Percentiles rank a stretch among this genome's conserved stretches.
These are phyloP conservation scores for Lysiphlebus fabarum DNA, from an alignment of 1,140 invertebrate genomes.

Conservation along the genomic window DNA sequence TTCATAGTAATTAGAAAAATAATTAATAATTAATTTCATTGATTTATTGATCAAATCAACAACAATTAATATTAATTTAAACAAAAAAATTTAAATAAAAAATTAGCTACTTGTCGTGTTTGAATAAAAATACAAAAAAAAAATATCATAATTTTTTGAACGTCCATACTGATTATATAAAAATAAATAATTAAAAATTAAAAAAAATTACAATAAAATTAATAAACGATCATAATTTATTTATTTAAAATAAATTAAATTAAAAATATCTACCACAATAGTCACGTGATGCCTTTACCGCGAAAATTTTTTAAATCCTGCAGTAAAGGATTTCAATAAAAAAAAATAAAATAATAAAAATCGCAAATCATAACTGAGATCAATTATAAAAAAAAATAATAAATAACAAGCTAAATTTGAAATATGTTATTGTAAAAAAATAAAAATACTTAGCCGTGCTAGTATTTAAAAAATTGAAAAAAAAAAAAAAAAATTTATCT, in stretches of 20 bases:
- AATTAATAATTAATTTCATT: not conserved
- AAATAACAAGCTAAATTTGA: too few species aligned
- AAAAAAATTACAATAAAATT: conserved; percentile 25
- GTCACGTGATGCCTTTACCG: conserved; percentile 51
- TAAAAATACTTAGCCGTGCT: too few species aligned
- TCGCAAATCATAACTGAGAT: not conserved
- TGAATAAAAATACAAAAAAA: not conserved
- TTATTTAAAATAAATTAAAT: conserved; percentile 42
- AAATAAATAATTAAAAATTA: conserved; percentile 25
- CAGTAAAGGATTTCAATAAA: conserved; percentile 22
- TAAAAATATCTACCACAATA: conserved; percentile 40
- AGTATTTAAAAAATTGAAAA: not conserved
- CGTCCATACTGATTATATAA: conserved; percentile 40
- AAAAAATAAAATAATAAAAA: not conserved
- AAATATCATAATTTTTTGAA: conserved; percentile 27
- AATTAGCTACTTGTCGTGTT: conserved; percentile 1
- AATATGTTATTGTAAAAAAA: too few species aligned
- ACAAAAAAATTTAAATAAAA: not conserved
- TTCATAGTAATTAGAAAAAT: conserved; percentile 30
- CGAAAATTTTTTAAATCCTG: conserved; percentile 43
- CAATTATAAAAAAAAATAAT: too few species aligned
- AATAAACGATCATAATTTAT: conserved; percentile 39
- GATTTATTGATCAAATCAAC: too few species aligned
- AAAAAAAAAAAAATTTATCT: conserved; percentile 14
- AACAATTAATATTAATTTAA: too few species aligned